Base-by-base conservation (phyloP, 1,140 invertebrate species). In the Aphelinus atriplicis region DNA sequence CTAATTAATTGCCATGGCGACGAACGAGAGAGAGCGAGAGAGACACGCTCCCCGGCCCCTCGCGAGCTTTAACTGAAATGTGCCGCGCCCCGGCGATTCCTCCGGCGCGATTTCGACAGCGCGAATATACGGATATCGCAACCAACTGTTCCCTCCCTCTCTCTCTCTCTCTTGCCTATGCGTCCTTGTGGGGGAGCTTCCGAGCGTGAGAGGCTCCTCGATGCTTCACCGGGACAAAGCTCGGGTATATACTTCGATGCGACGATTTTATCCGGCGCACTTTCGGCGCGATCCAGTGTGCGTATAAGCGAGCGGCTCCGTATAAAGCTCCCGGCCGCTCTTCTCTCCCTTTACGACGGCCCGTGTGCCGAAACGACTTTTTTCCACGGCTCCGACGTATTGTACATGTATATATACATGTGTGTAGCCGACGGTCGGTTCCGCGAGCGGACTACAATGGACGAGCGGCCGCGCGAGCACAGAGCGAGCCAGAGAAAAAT, bases 1-100 rank as follows among this genome's bases (percentile, higher is more conserved):
- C 86, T 88, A 88, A 88, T 88, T 88, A 88, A 88, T 88, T 87
- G 85, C 86, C 85, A 88, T 88, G 81, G 87, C 85, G 87, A 88
- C 87, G 79, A 79, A 83, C 83, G 81, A 81, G 81, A 84, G 75
- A 83, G 84, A 85, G 84, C 82, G 84, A 85, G 51, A 9, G 26
- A 26, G 26, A 26, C 26, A 26, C 26, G 26, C 84, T 85, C 81
- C 84, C 83, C 82, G 81, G 81, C 83, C 57, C 81, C 82, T 81
- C 82, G 55, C 42, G 72, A 76, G 80, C 79, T 84, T 81, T 84
- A 85, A 85, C 84, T 86, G 84, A 86, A 85, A 85, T 85, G 85
- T 85, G 84, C 83, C 84, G 84, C 78, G 80, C 57, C 81, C 81
- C 80, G 82, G 80, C 83, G 82, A 83, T 84, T 84, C 26, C 26